These are phyloP conservation scores for Solea solea DNA, from an alignment of 2,113 vertebrate species.

Conservation along the genomic window DNA sequence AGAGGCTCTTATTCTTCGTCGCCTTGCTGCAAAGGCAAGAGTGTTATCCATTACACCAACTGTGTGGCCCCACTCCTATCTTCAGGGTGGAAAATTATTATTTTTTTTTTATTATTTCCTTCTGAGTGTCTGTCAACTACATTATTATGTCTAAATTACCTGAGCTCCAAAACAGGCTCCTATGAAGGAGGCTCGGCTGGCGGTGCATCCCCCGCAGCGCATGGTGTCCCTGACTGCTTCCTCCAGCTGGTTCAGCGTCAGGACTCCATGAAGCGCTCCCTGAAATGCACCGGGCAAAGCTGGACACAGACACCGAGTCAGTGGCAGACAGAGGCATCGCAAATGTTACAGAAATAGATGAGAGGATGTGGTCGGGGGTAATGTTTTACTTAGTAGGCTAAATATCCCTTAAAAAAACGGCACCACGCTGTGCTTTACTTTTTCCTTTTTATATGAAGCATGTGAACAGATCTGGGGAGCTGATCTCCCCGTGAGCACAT, in stretches of 20 bases:
- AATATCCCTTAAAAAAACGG: background rate
- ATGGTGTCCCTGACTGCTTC: constrained; percentile 76
- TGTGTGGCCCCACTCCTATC: too few species aligned
- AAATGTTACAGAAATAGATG: too few species aligned
- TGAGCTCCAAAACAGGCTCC: constrained; percentile 79
- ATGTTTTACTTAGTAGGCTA: background rate
- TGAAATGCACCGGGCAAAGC: constrained; percentile 78
- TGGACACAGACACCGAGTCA: constrained; percentile 40
- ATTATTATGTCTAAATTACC: constrained; percentile 43
- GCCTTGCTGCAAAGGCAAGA: too few species aligned
- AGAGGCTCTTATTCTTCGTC: too few species aligned
- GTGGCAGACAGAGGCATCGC: background rate
- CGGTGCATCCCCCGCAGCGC: constrained; percentile 76
- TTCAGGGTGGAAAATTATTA: too few species aligned
- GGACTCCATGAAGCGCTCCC: constrained; percentile 76
- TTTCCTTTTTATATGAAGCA: background rate
- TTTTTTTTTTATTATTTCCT: too few species aligned
- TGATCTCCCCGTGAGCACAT: constrained; percentile 9
- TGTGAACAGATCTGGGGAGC: background rate
- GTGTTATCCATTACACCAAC: too few species aligned
- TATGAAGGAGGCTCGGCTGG: constrained; percentile 77
- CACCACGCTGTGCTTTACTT: background rate
- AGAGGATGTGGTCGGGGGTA: background rate
- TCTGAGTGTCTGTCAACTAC: background rate
- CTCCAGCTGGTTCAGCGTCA: constrained; percentile 66